A percentile compares a stretch with the other conserved stretches of the same genome.
phyloP scores from a whole-genome alignment of 1,140 invertebrate genomes.

The Pararge aegeria region DNA sequence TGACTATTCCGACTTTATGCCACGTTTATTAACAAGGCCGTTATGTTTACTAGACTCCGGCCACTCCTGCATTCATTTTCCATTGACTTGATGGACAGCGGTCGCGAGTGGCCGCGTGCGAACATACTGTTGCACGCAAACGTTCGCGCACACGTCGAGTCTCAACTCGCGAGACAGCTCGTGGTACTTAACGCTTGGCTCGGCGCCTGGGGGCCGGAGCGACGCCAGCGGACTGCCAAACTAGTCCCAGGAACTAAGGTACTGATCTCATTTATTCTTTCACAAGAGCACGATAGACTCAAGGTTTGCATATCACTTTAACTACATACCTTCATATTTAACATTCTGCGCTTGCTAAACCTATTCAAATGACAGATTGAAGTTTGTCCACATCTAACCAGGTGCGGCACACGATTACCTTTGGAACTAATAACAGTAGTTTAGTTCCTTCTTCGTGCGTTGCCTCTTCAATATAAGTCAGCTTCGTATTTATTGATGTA shows the following conservation, averaged over 20 bases:
- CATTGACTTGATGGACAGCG: slow-evolving; percentile 49
- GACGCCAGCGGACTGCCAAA: slow-evolving; percentile 52
- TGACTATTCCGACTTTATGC: neutral
- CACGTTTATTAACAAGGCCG: neutral
- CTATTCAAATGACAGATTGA: no score
- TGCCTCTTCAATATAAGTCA: no score
- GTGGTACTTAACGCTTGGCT: slow-evolving; percentile 57
- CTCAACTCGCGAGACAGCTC: slow-evolving; percentile 48
- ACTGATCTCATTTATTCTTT: neutral
- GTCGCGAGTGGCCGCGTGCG: slow-evolving; percentile 45
- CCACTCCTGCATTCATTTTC: slow-evolving; percentile 57
- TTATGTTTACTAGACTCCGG: slow-evolving; percentile 41
- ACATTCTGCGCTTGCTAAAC: no score
- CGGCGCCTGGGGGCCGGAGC: slow-evolving; percentile 59
- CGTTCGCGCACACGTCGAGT: slow-evolving; percentile 55
- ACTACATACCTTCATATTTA: no score
- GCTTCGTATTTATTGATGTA: no score
- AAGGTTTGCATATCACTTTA: no score
- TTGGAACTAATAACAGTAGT: no score
- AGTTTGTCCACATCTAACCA: no score
- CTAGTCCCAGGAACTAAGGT: slow-evolving; percentile 57
- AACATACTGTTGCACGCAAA: slow-evolving; percentile 39
- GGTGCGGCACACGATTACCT: no score
- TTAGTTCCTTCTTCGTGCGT: no score
- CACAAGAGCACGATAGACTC: no score